These are phyloP conservation scores for Tyria jacobaeae DNA, from an alignment of 2,888 invertebrate genomes.

Conservation along the genomic window DNA sequence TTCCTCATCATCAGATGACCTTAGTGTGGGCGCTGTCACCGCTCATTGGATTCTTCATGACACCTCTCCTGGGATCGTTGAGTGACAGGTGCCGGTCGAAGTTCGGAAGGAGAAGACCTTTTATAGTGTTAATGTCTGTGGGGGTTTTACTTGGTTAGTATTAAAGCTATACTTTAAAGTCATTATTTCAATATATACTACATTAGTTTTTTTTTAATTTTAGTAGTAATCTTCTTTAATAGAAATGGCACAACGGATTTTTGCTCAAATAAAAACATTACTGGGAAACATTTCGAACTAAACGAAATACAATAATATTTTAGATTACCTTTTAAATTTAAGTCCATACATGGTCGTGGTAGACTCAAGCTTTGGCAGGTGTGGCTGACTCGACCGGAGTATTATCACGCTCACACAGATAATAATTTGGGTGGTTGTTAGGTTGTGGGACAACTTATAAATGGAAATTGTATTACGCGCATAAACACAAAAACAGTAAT, in stretches of 20 bases:
- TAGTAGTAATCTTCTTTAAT: neutral
- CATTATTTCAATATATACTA: neutral
- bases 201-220: neutral
- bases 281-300: neutral
- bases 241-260: neutral
- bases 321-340: too few species aligned
- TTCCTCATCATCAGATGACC: conserved; percentile 97
- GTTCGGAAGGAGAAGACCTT: conserved; percentile 95
- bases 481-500: too few species aligned
- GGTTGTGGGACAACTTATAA: too few species aligned
- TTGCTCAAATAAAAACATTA: neutral
- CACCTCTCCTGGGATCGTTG: conserved; percentile 96
- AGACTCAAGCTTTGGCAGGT: too few species aligned
- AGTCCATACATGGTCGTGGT: too few species aligned
- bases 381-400: too few species aligned
- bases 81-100: conserved; percentile 95
- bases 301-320: too few species aligned
- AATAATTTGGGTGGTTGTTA: too few species aligned
- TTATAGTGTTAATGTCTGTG: conserved; percentile 94
- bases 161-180: neutral
- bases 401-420: too few species aligned
- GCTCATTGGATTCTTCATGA: conserved; percentile 96
- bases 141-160: conserved; percentile 94
- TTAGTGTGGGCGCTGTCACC: conserved; percentile 98
- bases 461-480: too few species aligned